Evolutionary conservation across 2,113 vertebrate genomes (phyloP).

Genomic region (Cololabis saira): DNA sequence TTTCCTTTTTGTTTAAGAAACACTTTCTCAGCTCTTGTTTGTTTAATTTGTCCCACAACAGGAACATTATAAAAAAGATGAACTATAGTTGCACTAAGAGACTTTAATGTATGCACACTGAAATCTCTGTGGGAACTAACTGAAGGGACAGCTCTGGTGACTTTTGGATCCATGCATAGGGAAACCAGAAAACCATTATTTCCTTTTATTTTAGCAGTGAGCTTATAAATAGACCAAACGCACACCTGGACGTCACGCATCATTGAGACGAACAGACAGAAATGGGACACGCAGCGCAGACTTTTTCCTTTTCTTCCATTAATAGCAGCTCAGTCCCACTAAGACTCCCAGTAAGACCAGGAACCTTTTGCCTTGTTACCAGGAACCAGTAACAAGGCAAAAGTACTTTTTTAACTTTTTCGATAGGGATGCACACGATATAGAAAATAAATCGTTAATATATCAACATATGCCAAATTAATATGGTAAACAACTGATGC

Average conservation of each 20-base stretch:
- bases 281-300: background rate
- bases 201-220: background rate
- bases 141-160: background rate
- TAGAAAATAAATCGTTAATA: too few species aligned
- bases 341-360: background rate
- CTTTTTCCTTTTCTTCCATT: background rate
- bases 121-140: background rate
- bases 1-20: constrained; percentile 1
- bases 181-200: background rate
- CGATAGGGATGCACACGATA: too few species aligned
- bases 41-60: too few species aligned
- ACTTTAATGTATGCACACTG: background rate
- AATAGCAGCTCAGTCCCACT: background rate
- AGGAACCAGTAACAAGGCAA: too few species aligned
- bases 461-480: too few species aligned
- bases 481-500: too few species aligned
- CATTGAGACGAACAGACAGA: background rate
- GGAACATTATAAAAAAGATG: too few species aligned
- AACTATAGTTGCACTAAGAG: too few species aligned
- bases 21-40: background rate
- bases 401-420: too few species aligned
- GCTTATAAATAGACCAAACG: constrained; percentile 4
- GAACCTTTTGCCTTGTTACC: background rate
- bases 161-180: background rate
- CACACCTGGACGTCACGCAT: constrained; percentile 11